Percentiles rank a stretch among this genome's conserved stretches.
These are phyloP conservation scores for Pterocles orientalis DNA, from an alignment of 2,113 vertebrate genomes.

Conservation along the genomic window DNA sequence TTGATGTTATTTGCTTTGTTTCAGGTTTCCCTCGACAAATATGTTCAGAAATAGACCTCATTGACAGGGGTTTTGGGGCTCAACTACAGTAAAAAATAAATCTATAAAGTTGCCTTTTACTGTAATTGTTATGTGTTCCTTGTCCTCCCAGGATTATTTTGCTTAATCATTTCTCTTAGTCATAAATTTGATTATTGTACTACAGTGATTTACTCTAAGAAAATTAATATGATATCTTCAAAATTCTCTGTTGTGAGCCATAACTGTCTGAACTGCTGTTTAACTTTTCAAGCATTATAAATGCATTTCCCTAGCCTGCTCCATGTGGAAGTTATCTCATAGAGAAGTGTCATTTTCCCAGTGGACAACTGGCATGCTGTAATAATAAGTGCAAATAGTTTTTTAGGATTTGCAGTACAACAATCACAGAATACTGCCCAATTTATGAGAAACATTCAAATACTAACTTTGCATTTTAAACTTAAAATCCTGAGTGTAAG, in stretches of 20 bases:
- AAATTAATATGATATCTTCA: slow-evolving; percentile 25
- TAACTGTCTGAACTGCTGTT: neutral
- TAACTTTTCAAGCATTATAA: neutral
- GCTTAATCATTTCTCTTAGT: neutral
- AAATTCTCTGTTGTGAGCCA: neutral
- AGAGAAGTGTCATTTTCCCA: neutral
- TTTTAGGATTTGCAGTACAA: neutral
- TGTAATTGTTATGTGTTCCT: neutral
- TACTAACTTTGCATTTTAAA: neutral
- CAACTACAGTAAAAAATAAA: neutral
- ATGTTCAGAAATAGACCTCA: neutral
- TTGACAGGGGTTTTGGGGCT: neutral
- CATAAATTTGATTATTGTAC: slow-evolving; percentile 23
- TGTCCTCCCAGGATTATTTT: neutral
- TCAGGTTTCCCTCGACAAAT: neutral
- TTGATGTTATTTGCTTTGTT: neutral
- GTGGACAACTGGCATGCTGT: neutral
- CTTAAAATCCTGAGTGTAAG: neutral
- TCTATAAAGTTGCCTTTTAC: neutral
- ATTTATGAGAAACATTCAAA: neutral
- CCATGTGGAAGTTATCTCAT: neutral
- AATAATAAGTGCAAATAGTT: neutral
- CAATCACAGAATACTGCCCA: neutral
- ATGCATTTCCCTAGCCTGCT: neutral
- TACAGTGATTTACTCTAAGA: neutral